Percentiles rank a stretch among this genome's conserved stretches.
These are phyloP conservation scores for Palaemon carinicauda DNA, from an alignment of 1,140 invertebrate species.

Conservation along the genomic window DNA sequence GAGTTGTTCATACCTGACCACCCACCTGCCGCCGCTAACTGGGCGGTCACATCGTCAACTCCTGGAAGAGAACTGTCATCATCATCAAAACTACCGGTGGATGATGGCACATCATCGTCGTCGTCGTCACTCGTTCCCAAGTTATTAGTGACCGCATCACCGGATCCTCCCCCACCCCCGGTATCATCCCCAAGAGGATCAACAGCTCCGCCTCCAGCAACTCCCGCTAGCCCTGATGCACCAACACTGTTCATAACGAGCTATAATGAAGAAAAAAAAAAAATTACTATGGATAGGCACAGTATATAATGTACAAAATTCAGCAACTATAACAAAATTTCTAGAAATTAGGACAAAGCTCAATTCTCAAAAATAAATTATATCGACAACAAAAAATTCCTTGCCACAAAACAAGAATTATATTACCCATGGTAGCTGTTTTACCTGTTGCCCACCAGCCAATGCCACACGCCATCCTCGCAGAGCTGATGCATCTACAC, in stretches of 20 bases:
- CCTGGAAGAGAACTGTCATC: slow-evolving; percentile 71
- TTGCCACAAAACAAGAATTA: too few species aligned
- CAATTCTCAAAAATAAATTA: too few species aligned
- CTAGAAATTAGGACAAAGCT: too few species aligned
- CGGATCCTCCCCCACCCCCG: slow-evolving; percentile 23
- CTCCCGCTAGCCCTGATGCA: slow-evolving; percentile 23
- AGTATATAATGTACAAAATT: not conserved
- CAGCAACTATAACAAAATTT: too few species aligned
- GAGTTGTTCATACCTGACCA: slow-evolving; percentile 53
- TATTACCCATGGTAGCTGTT: too few species aligned
- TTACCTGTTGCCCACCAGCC: slow-evolving; percentile 47
- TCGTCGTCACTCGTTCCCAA: slow-evolving; percentile 60
- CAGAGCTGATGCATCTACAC: slow-evolving; percentile 46
- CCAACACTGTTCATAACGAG: slow-evolving; percentile 52
- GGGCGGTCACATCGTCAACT: slow-evolving; percentile 93
- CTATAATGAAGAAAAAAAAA: not conserved
- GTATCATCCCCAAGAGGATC: slow-evolving; percentile 23
- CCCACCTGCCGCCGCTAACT: slow-evolving; percentile 91
- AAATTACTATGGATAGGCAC: not conserved
- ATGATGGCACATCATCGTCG: slow-evolving; percentile 70
- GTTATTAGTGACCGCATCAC: slow-evolving; percentile 21
- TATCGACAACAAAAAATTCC: too few species aligned
- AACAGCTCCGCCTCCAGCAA: slow-evolving; percentile 16
- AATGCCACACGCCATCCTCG: slow-evolving; percentile 44
- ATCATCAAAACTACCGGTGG: slow-evolving; percentile 73